Evolutionary conservation across 2,113 vertebrate genomes (phyloP), one percentile per base, ranked within the genome.

Genomic region (Oophaga pumilio): DNA sequence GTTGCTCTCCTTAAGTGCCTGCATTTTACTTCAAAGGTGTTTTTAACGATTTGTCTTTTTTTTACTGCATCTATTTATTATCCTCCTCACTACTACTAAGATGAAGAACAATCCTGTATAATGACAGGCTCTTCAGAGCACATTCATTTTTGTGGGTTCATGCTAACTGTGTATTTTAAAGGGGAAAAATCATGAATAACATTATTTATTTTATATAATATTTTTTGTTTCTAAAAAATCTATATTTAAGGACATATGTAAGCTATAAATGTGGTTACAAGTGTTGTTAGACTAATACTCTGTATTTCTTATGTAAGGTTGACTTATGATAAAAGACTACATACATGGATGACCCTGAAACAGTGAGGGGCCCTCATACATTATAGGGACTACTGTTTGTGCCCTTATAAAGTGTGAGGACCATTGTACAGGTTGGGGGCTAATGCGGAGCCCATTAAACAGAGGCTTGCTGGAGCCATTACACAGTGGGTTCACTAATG

Each of bases 1-100:
- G 68, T 73, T 73, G 82, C 22, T 69, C 50, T 53, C 22, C 20
- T 82, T 83, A 33, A 68, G 62, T 52, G 53, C 62, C 64, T 83
- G 81, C 49, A 33, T 83, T 69, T 83, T 83, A 53, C 69, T 74
- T 43, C 8, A 85, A 73, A 74, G 53, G 68, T 74, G 68, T 74
- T 85, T 85, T 57, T 74, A 22, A n/a, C 68, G 11, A 59, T 52
- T 52, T 83, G 62, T 68, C 49, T 83, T 68, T 68, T 68, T 68
- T 69, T 83, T 53, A 49, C 43, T 83, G n/a, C 62, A 14, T 69
- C 53, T 80, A 60, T 80, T 83, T 69, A 53, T 53, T 69, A 17
- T 11, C 0, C 15, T 11, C 0, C 15, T 68, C 4, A 9, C 62
- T 68, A 28, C 53, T 18, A 57, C 60, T 59, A 59, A 60, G 77